These are phyloP conservation scores for Anthopleura sola DNA, from an alignment of 64 coral and sea anemone genomes.

Conservation along the genomic window DNA sequence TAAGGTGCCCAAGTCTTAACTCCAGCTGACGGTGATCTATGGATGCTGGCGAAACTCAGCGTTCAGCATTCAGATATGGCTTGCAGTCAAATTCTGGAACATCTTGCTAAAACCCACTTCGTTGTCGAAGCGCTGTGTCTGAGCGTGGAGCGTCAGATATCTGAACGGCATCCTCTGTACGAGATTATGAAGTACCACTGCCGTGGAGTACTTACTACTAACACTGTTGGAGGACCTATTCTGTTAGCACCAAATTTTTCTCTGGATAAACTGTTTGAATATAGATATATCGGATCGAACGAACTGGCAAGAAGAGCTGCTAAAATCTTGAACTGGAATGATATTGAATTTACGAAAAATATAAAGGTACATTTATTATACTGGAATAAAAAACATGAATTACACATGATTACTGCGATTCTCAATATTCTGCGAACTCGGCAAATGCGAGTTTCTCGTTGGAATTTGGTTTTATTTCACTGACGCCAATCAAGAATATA, in stretches of 20 bases:
- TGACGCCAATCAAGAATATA: no score
- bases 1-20: conserved; percentile 53
- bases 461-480: no score
- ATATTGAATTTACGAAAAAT: conserved; percentile 45
- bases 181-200: conserved; percentile 53
- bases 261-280: conserved; percentile 47
- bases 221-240: conserved; percentile 29
- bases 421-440: no score
- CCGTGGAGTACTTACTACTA: conserved; percentile 38
- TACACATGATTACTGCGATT: no score
- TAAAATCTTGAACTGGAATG: conserved; percentile 27
- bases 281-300: conserved; percentile 28
- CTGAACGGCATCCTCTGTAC: conserved; percentile 32
- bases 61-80: conserved; percentile 50
- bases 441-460: no score
- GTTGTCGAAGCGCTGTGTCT: conserved; percentile 54
- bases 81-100: conserved; percentile 54
- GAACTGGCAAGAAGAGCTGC: conserved; percentile 23
- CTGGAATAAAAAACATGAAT: no score
- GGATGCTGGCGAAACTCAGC: conserved; percentile 62
- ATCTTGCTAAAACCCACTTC: conserved; percentile 45
- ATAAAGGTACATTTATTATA: conserved; percentile 7
- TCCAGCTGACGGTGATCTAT: conserved; percentile 51
- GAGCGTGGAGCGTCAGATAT: conserved; percentile 24
- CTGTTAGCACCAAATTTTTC: background rate